phyloP scores from a whole-genome alignment of 2,113 vertebrate genomes.

The Pedetes capensis region DNA sequence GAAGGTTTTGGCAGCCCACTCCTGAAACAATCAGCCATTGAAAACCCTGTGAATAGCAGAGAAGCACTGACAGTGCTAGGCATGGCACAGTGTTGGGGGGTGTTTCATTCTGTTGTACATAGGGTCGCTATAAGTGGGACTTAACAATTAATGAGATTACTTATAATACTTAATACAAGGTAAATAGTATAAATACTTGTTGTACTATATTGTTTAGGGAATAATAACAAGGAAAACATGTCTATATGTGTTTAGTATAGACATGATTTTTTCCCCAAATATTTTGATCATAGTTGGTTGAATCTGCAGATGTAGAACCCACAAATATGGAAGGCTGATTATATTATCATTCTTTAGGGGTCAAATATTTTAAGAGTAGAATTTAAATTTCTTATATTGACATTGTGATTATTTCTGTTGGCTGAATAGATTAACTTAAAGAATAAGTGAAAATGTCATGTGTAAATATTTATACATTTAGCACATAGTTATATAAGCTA shows the following conservation, averaged over 20 bases:
- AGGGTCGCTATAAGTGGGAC: no score
- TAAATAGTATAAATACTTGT: not conserved
- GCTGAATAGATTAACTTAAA: not conserved
- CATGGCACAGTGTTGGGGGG: no score
- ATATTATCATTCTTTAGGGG: not conserved
- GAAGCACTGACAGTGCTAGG: no score
- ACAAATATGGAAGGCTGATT: not conserved
- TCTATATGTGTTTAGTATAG: not conserved
- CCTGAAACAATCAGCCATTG: no score
- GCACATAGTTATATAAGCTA: not conserved
- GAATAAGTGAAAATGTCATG: not conserved
- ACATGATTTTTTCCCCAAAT: not conserved
- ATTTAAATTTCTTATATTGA: constrained; percentile 16
- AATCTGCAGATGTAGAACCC: not conserved
- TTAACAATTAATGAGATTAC: no score
- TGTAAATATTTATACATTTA: not conserved
- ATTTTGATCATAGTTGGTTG: not conserved
- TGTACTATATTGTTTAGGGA: not conserved
- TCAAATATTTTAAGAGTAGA: constrained; percentile 32
- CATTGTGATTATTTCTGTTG: constrained; percentile 26
- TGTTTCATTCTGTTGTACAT: no score
- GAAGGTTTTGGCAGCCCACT: no score
- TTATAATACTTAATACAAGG: not conserved
- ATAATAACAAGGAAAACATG: not conserved
- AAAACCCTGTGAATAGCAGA: no score